Evolutionary conservation across 2,113 vertebrate species (phyloP), one percentile per base, ranked within the genome.

Genomic region (Bujurquina vittata): DNA sequence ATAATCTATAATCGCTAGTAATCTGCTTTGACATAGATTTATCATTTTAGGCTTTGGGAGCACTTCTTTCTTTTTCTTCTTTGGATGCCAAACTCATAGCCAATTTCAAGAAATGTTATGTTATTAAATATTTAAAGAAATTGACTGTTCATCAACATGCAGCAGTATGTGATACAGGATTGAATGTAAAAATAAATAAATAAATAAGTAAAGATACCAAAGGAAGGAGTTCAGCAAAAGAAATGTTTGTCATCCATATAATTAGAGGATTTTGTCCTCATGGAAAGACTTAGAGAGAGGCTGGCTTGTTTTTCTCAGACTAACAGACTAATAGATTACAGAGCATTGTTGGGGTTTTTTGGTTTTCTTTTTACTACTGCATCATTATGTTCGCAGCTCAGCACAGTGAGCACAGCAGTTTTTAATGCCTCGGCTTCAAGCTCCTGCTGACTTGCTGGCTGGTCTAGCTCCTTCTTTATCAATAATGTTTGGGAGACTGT

Each of bases 331-430:
- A 90, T 82, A 85, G 59, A 88, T 74, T 63, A 73, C 69, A 72
- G 56, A 59, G 80, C 67, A 52, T 80, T 57, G 40, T 84, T 87
- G 15, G 20, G 46, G 1, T 10, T 35, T 22, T 56, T 12, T 46
- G n/a, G n/a, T n/a, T n/a, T n/a, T n/a, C n/a, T n/a, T n/a, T 49
- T 20, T 74, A 72, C 61, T 58, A 9, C 83, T 59, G 67, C 78
- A 86, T 90, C 90, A 87, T 93, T 91, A 88, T 89, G 86, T 83
- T 81, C 10, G 49, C 84, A 73, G 59, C 84, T 76, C 80, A 82
- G 75, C 63, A 46, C 61, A 72, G 85, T 84, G 75, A 83, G 62
- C 85, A 35, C 74, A 90, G 85, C 87, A 85, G 79, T 91, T 92
- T 91, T 59, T 83, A 87, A 88, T 84, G 76, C 81, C 75, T 87